Base-by-base conservation (phyloP, 2,888 invertebrate genomes). In the Polydrusus pterygomalis region DNA sequence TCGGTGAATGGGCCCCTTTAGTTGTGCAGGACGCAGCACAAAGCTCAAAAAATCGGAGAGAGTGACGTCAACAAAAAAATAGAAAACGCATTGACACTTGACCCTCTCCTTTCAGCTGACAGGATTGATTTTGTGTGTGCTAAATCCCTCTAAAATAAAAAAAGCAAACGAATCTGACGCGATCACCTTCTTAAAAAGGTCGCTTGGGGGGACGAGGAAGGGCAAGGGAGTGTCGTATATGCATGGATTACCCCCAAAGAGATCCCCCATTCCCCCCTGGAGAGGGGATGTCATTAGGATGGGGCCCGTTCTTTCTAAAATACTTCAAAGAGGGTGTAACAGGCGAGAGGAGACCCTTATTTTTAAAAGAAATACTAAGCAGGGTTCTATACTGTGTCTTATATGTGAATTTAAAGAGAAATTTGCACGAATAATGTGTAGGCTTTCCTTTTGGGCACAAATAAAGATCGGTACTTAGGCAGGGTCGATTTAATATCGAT, bases 271-370 rank as follows among this genome's bases (percentile, higher is more conserved):
- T 7, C 8, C 9, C 34, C 34, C 34, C 34, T 34, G 34, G 34
- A 34, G 63, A 64, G 51, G 71, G 71, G 56, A 71, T 71, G 71
- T 64, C 71, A 71, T 64, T 71, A 71, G 56, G 47, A 20, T 43
- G 18, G 47, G 15, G n/a, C 20, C 13, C 45, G 25, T 18, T 51
- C 63, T 64, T 51, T 63, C 47, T 71, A 34, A 18, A 64, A 71
- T 71, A 64, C 71, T 64, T 71, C 71, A 71, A 71, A 71, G 71
- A 56, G 56, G 56, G 45, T 54, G 40, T 68, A 68, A 56, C 68
- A 68, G 38, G 49, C 54, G 67, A 54, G 51, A n/a, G 9, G 54
- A 34, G 56, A 51, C 40, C 56, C 56, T 56, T 51, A 30, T 30
- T 68, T 68, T 68, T 68, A 38, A 68, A 54, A 68, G 49, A 47